phyloP scores from a whole-genome alignment of 2,888 invertebrate genomes.

The Dicyrtoma fusca region DNA sequence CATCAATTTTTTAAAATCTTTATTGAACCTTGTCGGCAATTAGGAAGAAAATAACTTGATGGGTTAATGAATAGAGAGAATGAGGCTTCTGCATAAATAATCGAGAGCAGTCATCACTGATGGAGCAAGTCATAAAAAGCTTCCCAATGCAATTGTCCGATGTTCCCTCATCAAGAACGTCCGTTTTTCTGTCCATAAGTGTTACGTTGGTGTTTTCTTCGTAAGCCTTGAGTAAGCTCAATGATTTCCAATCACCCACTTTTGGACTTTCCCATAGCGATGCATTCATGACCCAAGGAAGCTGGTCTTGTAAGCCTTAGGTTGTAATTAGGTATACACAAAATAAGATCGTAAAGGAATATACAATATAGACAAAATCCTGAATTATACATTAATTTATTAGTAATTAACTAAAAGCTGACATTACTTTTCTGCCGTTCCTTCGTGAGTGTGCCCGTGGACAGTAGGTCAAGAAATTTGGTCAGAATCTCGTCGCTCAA shows the following conservation, averaged over 20 bases:
- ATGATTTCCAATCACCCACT: conserved; percentile 39
- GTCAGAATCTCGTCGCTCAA: conserved; percentile 38
- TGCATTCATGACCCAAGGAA: conserved; percentile 46
- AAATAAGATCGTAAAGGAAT: too few relatives aligned
- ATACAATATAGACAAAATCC: too few relatives aligned
- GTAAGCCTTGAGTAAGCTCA: not conserved
- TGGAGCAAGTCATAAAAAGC: conserved; percentile 39
- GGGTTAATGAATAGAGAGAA: conserved; percentile 49
- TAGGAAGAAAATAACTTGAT: conserved; percentile 52
- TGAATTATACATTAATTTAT: not conserved
- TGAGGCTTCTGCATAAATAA: conserved; percentile 43
- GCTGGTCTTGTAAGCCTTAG: not conserved
- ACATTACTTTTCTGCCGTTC: conserved; percentile 29
- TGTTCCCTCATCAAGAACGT: conserved; percentile 41
- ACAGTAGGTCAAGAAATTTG: conserved; percentile 1
- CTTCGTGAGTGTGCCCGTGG: not conserved
- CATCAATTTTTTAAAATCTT: not conserved
- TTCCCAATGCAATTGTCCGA: conserved; percentile 50
- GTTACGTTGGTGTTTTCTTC: not conserved
- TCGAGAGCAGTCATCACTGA: conserved; percentile 39
- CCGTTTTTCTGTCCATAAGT: conserved; percentile 28
- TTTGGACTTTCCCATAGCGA: conserved; percentile 47
- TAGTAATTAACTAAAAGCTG: not conserved
- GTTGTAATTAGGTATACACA: too few relatives aligned
- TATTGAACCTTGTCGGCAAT: conserved; percentile 47